Base-by-base conservation (phyloP, 1,140 invertebrate species). In the Steinernema feltiae region DNA sequence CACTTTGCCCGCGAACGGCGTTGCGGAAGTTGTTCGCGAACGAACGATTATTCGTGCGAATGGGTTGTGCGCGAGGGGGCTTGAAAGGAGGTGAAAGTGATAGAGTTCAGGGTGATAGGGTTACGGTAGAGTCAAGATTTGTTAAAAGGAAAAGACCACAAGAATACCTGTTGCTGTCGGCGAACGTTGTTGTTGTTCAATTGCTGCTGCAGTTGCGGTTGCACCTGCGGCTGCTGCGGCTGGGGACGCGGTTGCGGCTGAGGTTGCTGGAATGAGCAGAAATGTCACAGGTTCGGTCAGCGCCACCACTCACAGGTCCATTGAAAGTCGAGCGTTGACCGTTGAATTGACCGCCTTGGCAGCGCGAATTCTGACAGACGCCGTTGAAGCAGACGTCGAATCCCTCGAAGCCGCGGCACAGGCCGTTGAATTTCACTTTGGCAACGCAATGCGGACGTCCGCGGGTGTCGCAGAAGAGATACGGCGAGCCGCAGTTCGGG, bases 401-500 rank as follows among this genome's bases (percentile, higher is more conserved):
- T 1, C 80, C 80, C 72, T 85, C 83, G 73, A 86, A 85, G 1
- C 84, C 84, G n/a, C 71, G 76, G 69, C 84, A 85, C 27, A 78
- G 48, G 7, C 84, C 84, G 70, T 76, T 74, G 24, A 76, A 32
- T 48, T 82, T 84, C 3, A 86, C 78, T 69, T 85, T 85, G 0
- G 84, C 79, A 15, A 85, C 84, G 70, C 84, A 85, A 27, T 86
- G 83, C 18, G 84, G 48, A 72, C 71, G 73, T 15, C 74, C 74
- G 12, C 83, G 75, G 17, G 76, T 83, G 72, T 85, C 84, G 70
- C 84, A 85, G 78, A 84, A 85, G 17, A 85, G 80, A 71, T 81
- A 85, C 27, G 80, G 82, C 0, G 83, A 84, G 27, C 80, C 82
- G 24, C 78, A 81, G 30, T 73, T 74, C 46, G 72, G 72, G 76